A percentile compares a stretch with the other conserved stretches of the same genome.
phyloP scores from a whole-genome alignment of 1,140 invertebrate genomes.

The Antheraea mylitta region DNA sequence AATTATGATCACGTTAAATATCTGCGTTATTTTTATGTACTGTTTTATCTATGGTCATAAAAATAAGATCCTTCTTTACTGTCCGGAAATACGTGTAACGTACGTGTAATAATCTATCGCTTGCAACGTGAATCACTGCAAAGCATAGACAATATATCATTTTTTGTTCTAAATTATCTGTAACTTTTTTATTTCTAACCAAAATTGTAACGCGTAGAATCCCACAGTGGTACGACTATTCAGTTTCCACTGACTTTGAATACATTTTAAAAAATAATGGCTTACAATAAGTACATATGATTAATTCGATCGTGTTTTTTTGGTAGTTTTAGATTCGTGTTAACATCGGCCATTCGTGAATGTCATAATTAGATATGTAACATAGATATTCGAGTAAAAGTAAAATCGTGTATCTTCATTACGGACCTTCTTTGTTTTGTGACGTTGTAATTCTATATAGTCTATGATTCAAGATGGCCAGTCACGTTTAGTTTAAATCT shows the following conservation, averaged over 20 bases:
- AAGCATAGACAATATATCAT: not conserved
- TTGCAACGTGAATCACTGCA: not conserved
- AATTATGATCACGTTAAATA: not conserved
- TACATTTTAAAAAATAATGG: not conserved
- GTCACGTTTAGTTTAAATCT: slow-evolving; percentile 22
- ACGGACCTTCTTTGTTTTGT: slow-evolving; percentile 31
- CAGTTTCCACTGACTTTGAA: not conserved
- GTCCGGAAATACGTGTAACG: too few species aligned
- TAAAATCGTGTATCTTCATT: slow-evolving; percentile 29
- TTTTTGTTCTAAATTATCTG: not conserved
- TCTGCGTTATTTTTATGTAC: not conserved
- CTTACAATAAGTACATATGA: slow-evolving; percentile 7
- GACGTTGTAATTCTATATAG: slow-evolving; percentile 17
- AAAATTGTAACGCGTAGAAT: not conserved
- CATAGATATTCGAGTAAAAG: slow-evolving; percentile 61
- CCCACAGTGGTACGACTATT: not conserved
- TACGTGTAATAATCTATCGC: not conserved
- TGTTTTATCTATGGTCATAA: not conserved
- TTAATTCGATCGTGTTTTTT: slow-evolving; percentile 3
- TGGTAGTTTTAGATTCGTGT: slow-evolving; percentile 51
- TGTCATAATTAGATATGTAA: slow-evolving; percentile 71
- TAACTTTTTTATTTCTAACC: not conserved
- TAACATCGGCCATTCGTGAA: slow-evolving; percentile 58
- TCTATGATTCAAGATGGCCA: slow-evolving; percentile 31
- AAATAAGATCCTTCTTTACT: too few species aligned